Base-by-base conservation (phyloP, 30 jellyfish, hydroid and myxozoan species). In the Hydractinia echinata region DNA sequence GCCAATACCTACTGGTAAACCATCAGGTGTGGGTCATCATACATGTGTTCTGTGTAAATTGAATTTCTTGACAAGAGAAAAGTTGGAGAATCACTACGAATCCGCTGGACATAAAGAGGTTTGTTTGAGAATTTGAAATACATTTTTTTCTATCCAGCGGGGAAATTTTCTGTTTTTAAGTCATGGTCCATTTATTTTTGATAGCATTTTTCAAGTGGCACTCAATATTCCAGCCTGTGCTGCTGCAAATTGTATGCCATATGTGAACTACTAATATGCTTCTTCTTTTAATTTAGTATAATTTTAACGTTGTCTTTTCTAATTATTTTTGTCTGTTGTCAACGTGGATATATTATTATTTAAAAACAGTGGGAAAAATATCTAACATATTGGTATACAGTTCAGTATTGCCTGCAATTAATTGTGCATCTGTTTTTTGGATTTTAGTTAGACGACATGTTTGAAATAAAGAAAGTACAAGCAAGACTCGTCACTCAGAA, bases 21-120 rank as follows among this genome's bases (percentile, higher is more conserved):
- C 85, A 4, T 52, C 54, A 9, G 85, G 85, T 55, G 66, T 77
- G 10, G 87, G 87, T 10, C 83, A 80, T 80, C 87, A 80, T 21
- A 20, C 87, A 8, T 80, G 87, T 5, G 66, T 18, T 7, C 30
- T 20, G 0, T 80, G 87, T 84, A 80, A 66, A 7, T 5, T 61
- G 15, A 80, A 67, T 52, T 80, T 80, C 56, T 44, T 61, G n/a
- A 80, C 18, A 53, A 55, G 55, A 80, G 87, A 67, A n/a, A 52
- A 80, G 4, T 51, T 61, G 10, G 10, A 66, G 19, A 20, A 48
- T 1, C 87, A 80, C 81, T 61, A 67, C 51, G 44, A 66, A 14
- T 52, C 87, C 10, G 4, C 61, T 15, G 49, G 68, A 61, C 87
- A 80, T 69, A 80, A 61, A 66, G 87, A 80, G 61, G 87, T 80